phyloP scores from a whole-genome alignment of 2,888 invertebrate species.

The Polyommatus iphigenia region DNA sequence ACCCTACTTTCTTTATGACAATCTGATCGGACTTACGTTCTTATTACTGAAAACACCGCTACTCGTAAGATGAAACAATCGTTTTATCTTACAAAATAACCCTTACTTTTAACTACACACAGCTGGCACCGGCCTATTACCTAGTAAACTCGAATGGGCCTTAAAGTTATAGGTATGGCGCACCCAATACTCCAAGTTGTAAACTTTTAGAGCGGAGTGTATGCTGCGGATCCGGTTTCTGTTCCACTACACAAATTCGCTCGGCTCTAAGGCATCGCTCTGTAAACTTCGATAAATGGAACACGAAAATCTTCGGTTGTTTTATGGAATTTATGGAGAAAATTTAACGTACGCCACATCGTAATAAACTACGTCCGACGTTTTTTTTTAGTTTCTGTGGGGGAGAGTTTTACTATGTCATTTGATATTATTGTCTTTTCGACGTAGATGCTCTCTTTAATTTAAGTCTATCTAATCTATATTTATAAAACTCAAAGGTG shows the following conservation, averaged over 20 bases:
- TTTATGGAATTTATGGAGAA: constrained; percentile 17
- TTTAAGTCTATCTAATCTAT: too few relatives aligned
- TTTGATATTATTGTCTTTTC: too few relatives aligned
- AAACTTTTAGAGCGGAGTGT: constrained; percentile 17
- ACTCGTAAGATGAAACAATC: neutral
- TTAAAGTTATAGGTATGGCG: constrained; percentile 7
- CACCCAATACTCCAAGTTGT: constrained; percentile 19
- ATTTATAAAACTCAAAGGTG: too few relatives aligned
- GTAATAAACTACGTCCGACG: neutral
- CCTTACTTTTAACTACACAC: neutral
- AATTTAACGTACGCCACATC: neutral
- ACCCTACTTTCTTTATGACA: too few relatives aligned
- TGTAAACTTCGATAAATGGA: constrained; percentile 25
- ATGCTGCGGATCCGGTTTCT: constrained; percentile 23
- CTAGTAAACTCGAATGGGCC: constrained; percentile 14
- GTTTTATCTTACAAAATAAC: constrained; percentile 16
- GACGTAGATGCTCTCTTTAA: too few relatives aligned
- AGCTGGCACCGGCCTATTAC: constrained; percentile 10
- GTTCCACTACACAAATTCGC: constrained; percentile 28
- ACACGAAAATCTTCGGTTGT: constrained; percentile 21
- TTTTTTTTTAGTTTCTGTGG: neutral
- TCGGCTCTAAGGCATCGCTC: constrained; percentile 26
- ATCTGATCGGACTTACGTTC: too few relatives aligned
- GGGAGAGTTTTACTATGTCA: too few relatives aligned
- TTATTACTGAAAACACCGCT: neutral